Evolutionary conservation across 2,888 invertebrate species (phyloP).

Genomic region (Parasteatoda lunata): DNA sequence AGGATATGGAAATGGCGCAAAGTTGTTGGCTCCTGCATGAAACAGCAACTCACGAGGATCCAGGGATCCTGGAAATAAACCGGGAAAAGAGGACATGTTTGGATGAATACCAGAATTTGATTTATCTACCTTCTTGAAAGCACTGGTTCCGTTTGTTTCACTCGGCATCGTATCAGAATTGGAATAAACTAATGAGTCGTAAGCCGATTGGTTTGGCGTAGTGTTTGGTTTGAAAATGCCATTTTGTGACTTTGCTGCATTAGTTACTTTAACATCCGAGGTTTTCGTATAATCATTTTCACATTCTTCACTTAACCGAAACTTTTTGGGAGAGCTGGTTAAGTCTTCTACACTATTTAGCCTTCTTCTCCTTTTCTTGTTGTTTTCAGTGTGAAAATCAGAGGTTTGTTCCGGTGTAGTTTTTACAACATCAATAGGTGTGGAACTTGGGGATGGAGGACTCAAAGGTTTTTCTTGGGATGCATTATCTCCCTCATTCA

Average conservation of each 20-base stretch:
- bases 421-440: neutral
- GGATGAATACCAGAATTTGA: slow-evolving; percentile 39
- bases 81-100: slow-evolving; percentile 18
- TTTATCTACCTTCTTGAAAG: slow-evolving; percentile 69
- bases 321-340: slow-evolving; percentile 24
- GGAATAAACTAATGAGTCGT: slow-evolving; percentile 19
- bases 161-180: slow-evolving; percentile 17
- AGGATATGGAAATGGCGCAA: slow-evolving; percentile 50
- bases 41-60: slow-evolving; percentile 58
- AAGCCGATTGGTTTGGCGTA: neutral
- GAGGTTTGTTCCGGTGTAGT: neutral
- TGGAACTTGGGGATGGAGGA: neutral
- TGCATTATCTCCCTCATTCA: slow-evolving; percentile 46
- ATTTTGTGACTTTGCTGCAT: slow-evolving; percentile 14
- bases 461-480: neutral
- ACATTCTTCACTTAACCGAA: slow-evolving; percentile 6
- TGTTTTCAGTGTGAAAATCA: neutral
- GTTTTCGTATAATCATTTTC: neutral
- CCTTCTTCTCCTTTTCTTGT: slow-evolving; percentile 17
- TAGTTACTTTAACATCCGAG: neutral
- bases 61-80: slow-evolving; percentile 39
- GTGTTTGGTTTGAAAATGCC: slow-evolving; percentile 30
- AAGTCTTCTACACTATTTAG: slow-evolving; percentile 12
- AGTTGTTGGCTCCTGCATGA: slow-evolving; percentile 40
- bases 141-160: slow-evolving; percentile 57